Conservation (phyloP, 2,113 vertebrate genomes). For the Theristicus caerulescens region DNA sequence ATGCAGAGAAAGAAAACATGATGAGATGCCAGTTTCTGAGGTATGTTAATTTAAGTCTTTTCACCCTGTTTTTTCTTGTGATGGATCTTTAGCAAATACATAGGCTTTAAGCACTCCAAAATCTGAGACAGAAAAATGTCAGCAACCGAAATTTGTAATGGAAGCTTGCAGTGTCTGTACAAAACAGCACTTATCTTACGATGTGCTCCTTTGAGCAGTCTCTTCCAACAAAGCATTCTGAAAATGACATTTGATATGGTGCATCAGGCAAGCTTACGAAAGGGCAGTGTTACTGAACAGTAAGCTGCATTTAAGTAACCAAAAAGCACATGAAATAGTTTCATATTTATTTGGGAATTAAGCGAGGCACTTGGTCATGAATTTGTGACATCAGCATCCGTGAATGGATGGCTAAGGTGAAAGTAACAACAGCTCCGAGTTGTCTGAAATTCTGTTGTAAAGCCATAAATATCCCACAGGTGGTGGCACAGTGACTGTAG, state of each 20-base stretch:
- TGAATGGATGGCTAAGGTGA: background rate
- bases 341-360: background rate
- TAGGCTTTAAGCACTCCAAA: background rate
- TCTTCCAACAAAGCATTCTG: background rate
- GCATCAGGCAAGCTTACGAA: background rate
- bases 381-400: background rate
- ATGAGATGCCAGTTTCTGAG: background rate
- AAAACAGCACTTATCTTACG: background rate
- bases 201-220: background rate
- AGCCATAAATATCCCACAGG: accelerated
- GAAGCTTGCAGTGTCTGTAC: background rate
- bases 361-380: accelerated
- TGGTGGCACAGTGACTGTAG: accelerated
- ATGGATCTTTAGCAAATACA: background rate
- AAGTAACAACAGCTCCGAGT: background rate
- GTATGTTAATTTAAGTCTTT: background rate
- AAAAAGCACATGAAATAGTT: background rate
- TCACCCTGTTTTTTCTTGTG: background rate
- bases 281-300: background rate
- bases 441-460: background rate
- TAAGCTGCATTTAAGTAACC: background rate
- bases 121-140: background rate
- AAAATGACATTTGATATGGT: background rate
- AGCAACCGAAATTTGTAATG: background rate
- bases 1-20: background rate